phyloP scores from a whole-genome alignment of 2,888 invertebrate species.

The Papilio gigon region DNA sequence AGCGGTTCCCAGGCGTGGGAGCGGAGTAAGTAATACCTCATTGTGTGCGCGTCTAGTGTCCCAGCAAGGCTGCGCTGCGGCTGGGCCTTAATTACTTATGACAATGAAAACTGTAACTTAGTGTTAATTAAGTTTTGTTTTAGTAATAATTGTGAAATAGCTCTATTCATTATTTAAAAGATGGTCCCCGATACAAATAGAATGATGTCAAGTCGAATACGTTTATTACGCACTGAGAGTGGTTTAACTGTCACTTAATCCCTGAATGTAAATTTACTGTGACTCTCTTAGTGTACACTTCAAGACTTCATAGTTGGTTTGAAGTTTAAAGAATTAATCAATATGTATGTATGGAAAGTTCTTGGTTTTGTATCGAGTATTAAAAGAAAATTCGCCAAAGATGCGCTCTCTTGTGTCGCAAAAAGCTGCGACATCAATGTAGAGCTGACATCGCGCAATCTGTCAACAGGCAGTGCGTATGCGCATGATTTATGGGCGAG shows the following conservation, averaged over 20 bases:
- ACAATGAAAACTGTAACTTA: conserved; percentile 26
- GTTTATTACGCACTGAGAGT: background rate
- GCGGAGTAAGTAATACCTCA: conserved; percentile 7
- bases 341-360: background rate
- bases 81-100: conserved; percentile 35
- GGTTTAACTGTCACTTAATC: background rate
- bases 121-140: conserved; percentile 35
- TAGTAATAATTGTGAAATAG: conserved; percentile 24
- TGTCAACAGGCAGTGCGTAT: conserved; percentile 19
- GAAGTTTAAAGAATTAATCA: background rate
- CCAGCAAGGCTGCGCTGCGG: conserved; percentile 25
- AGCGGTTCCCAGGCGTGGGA: conserved; percentile 34
- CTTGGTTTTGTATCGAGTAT: background rate
- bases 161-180: background rate
- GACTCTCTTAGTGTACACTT: background rate
- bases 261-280: background rate
- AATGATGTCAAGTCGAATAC: background rate
- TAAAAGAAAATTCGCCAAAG: background rate
- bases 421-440: conserved; percentile 27
- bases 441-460: conserved; percentile 28
- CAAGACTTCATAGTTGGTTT: background rate
- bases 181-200: background rate
- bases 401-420: conserved; percentile 19
- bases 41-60: conserved; percentile 27
- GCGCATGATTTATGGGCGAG: conserved; percentile 39